A percentile compares a stretch with the other conserved stretches of the same genome.
Evolutionary conservation across 23 tunicate genomes (phyloP).

Genomic region (Halocynthia aurantium): DNA sequence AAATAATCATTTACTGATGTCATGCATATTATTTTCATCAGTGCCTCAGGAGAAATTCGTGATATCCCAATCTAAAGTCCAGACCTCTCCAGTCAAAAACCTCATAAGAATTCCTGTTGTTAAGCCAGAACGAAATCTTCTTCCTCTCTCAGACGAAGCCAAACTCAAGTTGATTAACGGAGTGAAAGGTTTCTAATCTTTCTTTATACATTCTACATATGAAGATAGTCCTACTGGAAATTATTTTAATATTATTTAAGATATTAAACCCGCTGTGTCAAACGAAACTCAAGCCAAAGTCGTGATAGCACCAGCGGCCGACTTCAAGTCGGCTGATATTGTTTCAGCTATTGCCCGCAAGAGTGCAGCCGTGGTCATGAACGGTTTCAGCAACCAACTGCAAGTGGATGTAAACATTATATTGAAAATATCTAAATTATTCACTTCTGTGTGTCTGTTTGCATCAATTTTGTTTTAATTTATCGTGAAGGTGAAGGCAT

Average conservation of each 20-base stretch:
- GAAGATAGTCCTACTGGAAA: background rate
- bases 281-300: too few relatives aligned
- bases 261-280: too few relatives aligned
- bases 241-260: background rate
- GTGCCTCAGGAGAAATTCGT: background rate
- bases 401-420: background rate
- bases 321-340: too few relatives aligned
- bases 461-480: too few relatives aligned
- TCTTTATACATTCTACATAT: background rate
- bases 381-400: conserved; percentile 2
- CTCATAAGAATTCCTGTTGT: background rate
- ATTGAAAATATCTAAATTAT: too few relatives aligned
- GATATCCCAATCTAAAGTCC: background rate
- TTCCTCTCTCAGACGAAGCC: background rate
- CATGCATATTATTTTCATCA: too few relatives aligned
- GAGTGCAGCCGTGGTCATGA: background rate
- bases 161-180: background rate
- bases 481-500: background rate
- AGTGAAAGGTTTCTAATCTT: background rate
- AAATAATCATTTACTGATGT: too few relatives aligned
- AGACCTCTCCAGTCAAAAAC: background rate
- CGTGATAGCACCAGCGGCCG: too few relatives aligned
- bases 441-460: too few relatives aligned
- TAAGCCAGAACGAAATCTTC: background rate
- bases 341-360: background rate